Evolutionary conservation across 53 echinoderm and acorn worm genomes (phyloP).

Genomic region (Zoroaster sp.): DNA sequence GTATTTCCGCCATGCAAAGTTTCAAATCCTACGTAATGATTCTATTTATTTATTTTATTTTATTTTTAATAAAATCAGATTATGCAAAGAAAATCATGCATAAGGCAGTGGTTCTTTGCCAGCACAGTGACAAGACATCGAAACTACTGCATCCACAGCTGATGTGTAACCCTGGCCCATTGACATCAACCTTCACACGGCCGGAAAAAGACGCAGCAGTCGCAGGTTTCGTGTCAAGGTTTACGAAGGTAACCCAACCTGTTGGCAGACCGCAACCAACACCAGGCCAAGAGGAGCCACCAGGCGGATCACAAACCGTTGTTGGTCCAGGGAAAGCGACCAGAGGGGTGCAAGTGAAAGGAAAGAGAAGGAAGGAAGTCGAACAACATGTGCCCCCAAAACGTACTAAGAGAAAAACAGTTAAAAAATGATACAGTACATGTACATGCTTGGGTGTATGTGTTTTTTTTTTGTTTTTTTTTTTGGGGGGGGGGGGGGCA

Average conservation of each 20-base stretch:
- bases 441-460: neutral
- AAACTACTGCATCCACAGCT: neutral
- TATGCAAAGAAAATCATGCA: constrained; percentile 1
- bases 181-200: neutral
- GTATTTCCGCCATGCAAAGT: neutral
- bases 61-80: no score
- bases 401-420: neutral
- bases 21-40: no score
- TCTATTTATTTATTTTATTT: neutral
- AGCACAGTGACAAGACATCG: neutral
- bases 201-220: neutral
- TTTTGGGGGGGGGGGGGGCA: no score
- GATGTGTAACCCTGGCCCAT: no score
- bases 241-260: neutral
- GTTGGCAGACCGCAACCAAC: neutral
- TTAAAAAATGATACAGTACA: neutral
- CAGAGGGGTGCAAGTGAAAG: neutral
- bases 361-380: neutral
- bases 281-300: neutral
- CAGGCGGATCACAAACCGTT: neutral
- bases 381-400: no score
- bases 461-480: no score
- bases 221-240: neutral
- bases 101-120: neutral
- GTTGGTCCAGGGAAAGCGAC: neutral